Conservation (phyloP, 2,113 vertebrate genomes). For the Anarhynchus alexandrinus region DNA sequence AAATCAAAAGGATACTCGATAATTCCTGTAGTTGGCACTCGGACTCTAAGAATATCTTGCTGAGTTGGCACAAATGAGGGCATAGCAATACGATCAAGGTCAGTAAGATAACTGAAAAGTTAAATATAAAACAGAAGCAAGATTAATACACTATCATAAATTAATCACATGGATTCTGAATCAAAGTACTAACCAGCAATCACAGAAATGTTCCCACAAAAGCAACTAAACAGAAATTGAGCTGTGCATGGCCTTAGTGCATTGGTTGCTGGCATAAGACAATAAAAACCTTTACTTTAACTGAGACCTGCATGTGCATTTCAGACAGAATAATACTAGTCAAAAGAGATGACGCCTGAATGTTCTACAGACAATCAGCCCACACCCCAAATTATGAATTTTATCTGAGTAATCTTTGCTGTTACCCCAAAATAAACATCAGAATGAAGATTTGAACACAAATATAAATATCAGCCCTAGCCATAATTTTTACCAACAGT, state of each 20-base stretch:
- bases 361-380: not conserved
- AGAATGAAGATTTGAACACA: not conserved
- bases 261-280: not conserved
- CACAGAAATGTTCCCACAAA: not conserved
- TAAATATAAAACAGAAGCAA: not conserved
- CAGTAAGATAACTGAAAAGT: constrained; percentile 77
- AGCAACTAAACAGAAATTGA: not conserved
- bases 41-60: constrained; percentile 83
- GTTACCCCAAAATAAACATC: not conserved
- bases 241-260: not conserved
- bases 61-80: constrained; percentile 72
- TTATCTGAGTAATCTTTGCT: not conserved
- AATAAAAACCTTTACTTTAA: not conserved
- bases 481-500: not conserved
- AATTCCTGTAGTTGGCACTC: constrained; percentile 83
- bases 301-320: not conserved
- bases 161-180: not conserved
- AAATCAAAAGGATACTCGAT: constrained; percentile 83
- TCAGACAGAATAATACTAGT: not conserved
- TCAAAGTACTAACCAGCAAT: not conserved
- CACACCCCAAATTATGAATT: not conserved
- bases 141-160: not conserved
- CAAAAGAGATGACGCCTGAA: not conserved
- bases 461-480: not conserved
- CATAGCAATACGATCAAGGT: constrained; percentile 75